Evolutionary conservation across 2,888 invertebrate species (phyloP).

Genomic region (Rhagophthalmus giganteus): DNA sequence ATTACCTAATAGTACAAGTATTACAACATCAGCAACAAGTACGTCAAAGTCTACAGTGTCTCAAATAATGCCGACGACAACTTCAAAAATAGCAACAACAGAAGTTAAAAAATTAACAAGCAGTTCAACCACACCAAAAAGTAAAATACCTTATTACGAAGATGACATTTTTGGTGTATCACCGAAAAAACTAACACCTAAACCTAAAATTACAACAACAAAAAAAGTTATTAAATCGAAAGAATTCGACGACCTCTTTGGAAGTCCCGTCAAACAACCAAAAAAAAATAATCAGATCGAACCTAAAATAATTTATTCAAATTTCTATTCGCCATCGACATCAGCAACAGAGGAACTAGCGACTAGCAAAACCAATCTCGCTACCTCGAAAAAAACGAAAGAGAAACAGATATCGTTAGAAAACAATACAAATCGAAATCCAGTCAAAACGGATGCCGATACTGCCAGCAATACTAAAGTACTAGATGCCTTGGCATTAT

Average conservation of each 20-base stretch:
- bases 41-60: slow-evolving; percentile 14
- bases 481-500: slow-evolving; percentile 26
- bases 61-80: slow-evolving; percentile 7
- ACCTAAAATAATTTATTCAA: slow-evolving; percentile 45
- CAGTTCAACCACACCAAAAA: slow-evolving; percentile 7
- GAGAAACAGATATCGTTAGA: slow-evolving; percentile 22
- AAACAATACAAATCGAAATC: background rate
- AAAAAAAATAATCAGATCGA: no score
- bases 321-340: slow-evolving; percentile 40
- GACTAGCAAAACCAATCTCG: slow-evolving; percentile 27
- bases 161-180: slow-evolving; percentile 21
- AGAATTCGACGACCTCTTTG: slow-evolving; percentile 42
- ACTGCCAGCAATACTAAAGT: slow-evolving; percentile 2
- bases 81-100: slow-evolving; percentile 1
- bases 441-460: no score
- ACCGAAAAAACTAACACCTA: slow-evolving; percentile 25
- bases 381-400: background rate
- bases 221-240: slow-evolving; percentile 13
- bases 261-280: background rate
- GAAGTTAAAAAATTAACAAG: background rate
- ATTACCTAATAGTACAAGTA: slow-evolving; percentile 8
- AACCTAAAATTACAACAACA: slow-evolving; percentile 1
- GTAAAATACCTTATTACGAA: slow-evolving; percentile 8
- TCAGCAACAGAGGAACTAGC: background rate
- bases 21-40: slow-evolving; percentile 11